phyloP scores from a whole-genome alignment of 2,797 vertebrate genomes.

The Muraenolepis orangiensis region DNA sequence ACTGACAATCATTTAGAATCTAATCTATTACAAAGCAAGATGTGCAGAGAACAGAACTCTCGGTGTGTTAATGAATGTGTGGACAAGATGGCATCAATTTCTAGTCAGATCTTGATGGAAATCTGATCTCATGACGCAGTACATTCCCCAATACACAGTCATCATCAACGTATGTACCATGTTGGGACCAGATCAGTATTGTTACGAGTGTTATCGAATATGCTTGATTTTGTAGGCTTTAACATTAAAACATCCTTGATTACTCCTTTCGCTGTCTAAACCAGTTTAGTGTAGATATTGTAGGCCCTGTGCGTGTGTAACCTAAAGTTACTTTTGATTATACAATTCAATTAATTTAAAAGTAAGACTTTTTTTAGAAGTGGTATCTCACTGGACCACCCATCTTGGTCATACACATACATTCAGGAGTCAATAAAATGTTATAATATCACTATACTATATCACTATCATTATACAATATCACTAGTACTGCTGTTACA shows the following conservation, averaged over 20 bases:
- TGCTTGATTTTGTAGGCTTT: conserved; percentile 21
- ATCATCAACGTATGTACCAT: conserved; percentile 2
- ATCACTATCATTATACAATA: no score
- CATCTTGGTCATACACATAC: background rate
- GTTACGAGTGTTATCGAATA: background rate
- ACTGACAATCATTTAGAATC: no score
- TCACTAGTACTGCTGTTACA: background rate
- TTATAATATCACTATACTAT: no score
- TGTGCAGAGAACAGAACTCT: background rate
- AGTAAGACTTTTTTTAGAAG: background rate
- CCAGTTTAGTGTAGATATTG: background rate
- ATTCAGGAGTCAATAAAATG: background rate
- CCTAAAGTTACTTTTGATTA: background rate
- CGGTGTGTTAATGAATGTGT: background rate
- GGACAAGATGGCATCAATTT: background rate
- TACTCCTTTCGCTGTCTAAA: conserved; percentile 16
- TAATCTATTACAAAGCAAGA: background rate
- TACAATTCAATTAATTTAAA: no score
- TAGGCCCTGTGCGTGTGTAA: conserved; percentile 1
- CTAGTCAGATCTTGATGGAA: background rate
- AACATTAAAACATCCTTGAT: conserved; percentile 49
- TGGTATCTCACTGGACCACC: background rate
- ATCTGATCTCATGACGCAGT: background rate
- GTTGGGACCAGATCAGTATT: conserved; percentile 7
- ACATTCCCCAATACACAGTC: background rate